Evolutionary conservation across 2,888 invertebrate species (phyloP).

Genomic region (Tinea pellionella): DNA sequence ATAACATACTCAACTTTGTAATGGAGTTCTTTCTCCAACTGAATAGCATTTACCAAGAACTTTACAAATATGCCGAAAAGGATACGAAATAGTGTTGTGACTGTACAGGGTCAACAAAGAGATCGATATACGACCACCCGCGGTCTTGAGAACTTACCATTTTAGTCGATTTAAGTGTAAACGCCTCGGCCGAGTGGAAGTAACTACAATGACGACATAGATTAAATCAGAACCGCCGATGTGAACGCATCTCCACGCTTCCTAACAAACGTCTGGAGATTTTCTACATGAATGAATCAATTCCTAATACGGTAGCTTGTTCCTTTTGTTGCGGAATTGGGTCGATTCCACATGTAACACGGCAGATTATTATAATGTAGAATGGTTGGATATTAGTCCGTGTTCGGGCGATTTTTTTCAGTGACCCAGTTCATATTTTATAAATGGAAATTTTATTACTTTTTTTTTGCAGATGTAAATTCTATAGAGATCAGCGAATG

Average conservation of each 20-base stretch:
- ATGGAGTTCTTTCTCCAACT: background rate
- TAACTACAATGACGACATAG: slow-evolving; percentile 23
- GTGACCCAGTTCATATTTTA: background rate
- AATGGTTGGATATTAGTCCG: background rate
- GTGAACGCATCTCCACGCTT: slow-evolving; percentile 21
- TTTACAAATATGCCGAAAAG: slow-evolving; percentile 7
- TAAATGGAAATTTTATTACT: background rate
- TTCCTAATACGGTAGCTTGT: slow-evolving; percentile 12
- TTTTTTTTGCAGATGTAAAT: background rate
- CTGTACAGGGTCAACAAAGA: slow-evolving; percentile 34
- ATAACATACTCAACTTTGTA: background rate
- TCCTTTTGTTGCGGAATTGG: slow-evolving; percentile 32
- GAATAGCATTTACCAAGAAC: background rate
- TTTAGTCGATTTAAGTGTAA: background rate
- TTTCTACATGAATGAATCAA: slow-evolving; percentile 8
- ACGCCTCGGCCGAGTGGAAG: slow-evolving; percentile 35
- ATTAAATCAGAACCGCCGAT: slow-evolving; percentile 42
- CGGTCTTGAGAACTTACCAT: slow-evolving; percentile 30
- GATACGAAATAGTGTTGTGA: slow-evolving; percentile 35
- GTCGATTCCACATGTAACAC: slow-evolving; percentile 29
- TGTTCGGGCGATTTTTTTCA: background rate
- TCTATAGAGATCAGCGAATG: no score
- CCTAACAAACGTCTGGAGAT: slow-evolving; percentile 21
- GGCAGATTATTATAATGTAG: slow-evolving; percentile 1
- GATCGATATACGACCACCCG: slow-evolving; percentile 44